A percentile compares a stretch with the other conserved stretches of the same genome.
phyloP scores from a whole-genome alignment of 2,797 vertebrate genomes.

The Paedocypris micromegethes region DNA sequence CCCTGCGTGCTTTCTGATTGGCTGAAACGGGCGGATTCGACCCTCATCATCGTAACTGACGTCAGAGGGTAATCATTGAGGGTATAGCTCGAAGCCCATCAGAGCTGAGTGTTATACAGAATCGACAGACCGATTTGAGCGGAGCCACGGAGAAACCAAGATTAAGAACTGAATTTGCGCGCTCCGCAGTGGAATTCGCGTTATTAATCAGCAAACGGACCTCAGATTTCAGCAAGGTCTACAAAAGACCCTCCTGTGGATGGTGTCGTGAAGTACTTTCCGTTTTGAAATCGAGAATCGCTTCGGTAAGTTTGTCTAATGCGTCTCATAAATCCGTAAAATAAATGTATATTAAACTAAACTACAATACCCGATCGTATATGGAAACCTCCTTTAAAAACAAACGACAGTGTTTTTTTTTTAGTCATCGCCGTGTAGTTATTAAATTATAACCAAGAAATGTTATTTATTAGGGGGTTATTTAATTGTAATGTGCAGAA shows the following conservation, averaged over 20 bases:
- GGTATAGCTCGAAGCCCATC: slow-evolving; percentile 53
- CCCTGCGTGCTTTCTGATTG: slow-evolving; percentile 55
- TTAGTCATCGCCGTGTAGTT: too few species aligned
- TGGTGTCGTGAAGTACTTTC: slow-evolving; percentile 23
- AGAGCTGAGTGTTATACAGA: slow-evolving; percentile 54
- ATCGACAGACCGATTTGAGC: slow-evolving; percentile 13
- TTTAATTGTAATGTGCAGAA: too few species aligned
- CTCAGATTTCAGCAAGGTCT: slow-evolving; percentile 16
- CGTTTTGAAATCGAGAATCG: slow-evolving; percentile 7
- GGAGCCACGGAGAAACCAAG: slow-evolving; percentile 1
- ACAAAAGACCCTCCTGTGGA: slow-evolving; percentile 8
- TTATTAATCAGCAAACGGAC: slow-evolving; percentile 6
- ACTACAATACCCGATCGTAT: too few species aligned
- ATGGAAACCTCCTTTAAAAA: too few species aligned
- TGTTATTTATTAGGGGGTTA: too few species aligned
- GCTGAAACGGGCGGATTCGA: slow-evolving; percentile 47
- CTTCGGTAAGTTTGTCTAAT: slow-evolving; percentile 35
- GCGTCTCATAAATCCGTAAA: not conserved
- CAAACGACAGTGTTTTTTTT: too few species aligned
- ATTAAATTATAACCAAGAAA: too few species aligned
- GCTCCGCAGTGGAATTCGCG: not conserved
- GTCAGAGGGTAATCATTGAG: slow-evolving; percentile 65
- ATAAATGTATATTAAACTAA: not conserved
- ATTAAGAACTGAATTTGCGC: slow-evolving; percentile 4
- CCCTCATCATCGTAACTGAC: slow-evolving; percentile 60